Base-by-base conservation (phyloP, 2,113 vertebrate species). In the Piaya cayana region DNA sequence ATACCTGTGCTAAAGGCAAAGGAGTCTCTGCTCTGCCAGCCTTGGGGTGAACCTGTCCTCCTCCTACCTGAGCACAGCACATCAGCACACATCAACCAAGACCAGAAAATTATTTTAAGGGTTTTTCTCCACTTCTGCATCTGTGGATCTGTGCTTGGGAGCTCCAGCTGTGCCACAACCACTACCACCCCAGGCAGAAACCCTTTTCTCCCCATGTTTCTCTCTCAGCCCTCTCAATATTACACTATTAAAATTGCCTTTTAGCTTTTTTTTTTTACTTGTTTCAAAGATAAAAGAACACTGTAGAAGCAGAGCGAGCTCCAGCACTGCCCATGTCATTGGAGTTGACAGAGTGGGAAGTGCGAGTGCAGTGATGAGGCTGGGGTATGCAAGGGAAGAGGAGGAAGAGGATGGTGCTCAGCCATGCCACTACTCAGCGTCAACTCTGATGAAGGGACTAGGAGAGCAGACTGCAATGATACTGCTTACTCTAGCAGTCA, bases 181-280 rank as follows among this genome's bases (percentile, higher is more conserved):
- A 32, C 49, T 55, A 32, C 6, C 4, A 39, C 50, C 80, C 45
- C 88, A 75, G 55, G 52, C 79, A 86, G 37, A 49, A 93, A 16
- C 32, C 27, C n/a, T 90, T 78, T 87, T 27, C 76, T 82, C 53
- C 53, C 49, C 29, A 16, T 4, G 1, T 27, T 60, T 49, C 58
- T 49, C 50, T 70, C 65, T 75, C 74, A 90, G 30, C 20, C 75
- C n/a, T 83, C 72, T 88, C 59, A 87, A 68, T 26, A 63, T 88
- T 94, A 75, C 79, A 75, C 79, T 75, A 67, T 77, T 92, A 80
- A 93, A 95, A 53, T 58, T 91, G 69, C 78, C 82, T 96, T 95
- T 93, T 79, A 65, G 63, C 39, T 86, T 90, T 84, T 89, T 78
- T 78, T 76, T 87, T 34, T 20, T 29, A 55, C 65, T 78, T 74